Conservation (phyloP, 2,113 vertebrate species). For the Blennius ocellaris region DNA sequence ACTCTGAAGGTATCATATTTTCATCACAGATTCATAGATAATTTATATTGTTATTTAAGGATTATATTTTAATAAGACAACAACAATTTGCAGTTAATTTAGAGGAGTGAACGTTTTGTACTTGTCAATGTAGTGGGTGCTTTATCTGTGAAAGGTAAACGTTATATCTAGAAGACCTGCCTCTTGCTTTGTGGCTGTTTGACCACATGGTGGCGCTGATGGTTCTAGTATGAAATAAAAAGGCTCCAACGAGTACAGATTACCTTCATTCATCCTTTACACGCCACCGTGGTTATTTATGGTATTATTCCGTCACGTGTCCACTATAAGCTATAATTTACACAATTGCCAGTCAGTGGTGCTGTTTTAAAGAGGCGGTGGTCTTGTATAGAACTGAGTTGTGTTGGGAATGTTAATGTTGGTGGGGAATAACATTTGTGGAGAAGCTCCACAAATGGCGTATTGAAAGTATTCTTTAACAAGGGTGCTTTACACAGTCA, state of each 20-base stretch:
- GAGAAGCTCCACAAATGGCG: too few relatives aligned
- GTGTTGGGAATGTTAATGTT: too few relatives aligned
- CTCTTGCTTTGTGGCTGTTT: constrained; percentile 35
- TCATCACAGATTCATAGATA: neutral
- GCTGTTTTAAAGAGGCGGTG: too few relatives aligned
- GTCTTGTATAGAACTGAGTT: too few relatives aligned
- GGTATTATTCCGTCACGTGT: neutral
- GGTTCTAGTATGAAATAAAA: constrained; percentile 52
- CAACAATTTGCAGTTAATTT: neutral
- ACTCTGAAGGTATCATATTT: constrained; percentile 21
- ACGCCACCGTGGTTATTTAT: constrained; percentile 26
- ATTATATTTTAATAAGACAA: too few relatives aligned
- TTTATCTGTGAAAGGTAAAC: constrained; percentile 8
- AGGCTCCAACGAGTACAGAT: constrained; percentile 10
- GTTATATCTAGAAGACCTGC: neutral
- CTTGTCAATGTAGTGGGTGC: constrained; percentile 4
- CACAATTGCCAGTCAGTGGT: neutral
- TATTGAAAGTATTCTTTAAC: too few relatives aligned
- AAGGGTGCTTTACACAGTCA: neutral
- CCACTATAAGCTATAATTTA: constrained; percentile 2
- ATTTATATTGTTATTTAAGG: neutral
- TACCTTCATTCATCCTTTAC: constrained; percentile 60
- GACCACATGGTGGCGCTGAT: constrained; percentile 67
- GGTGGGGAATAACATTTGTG: too few relatives aligned
- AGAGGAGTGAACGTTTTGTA: constrained; percentile 17